Evolutionary conservation across 2,797 vertebrate species (phyloP).

Genomic region (Pyrocephalus nanus): DNA sequence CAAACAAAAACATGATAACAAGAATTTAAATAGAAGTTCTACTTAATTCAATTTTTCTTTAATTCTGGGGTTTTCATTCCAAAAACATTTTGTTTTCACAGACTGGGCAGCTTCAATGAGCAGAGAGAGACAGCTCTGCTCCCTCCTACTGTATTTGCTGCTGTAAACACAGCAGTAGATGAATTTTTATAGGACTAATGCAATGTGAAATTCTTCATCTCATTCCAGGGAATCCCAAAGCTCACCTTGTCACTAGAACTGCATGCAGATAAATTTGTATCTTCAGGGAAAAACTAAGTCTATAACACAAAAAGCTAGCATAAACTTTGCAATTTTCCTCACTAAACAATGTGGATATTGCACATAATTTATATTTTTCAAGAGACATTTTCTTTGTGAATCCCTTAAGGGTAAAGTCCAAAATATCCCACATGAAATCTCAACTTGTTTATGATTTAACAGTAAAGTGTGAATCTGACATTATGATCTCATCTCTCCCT

Average conservation of each 20-base stretch:
- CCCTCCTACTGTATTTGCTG: rapidly evolving
- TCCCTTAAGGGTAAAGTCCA: not conserved
- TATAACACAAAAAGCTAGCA: not conserved
- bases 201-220: not conserved
- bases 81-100: not conserved
- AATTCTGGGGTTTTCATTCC: not conserved
- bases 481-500: not conserved
- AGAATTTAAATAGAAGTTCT: not conserved
- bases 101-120: not conserved
- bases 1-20: not conserved
- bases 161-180: not conserved
- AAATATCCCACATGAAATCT: not conserved
- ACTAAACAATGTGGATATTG: not conserved
- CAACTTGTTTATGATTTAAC: not conserved
- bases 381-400: not conserved
- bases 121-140: not conserved
- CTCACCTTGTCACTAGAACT: not conserved
- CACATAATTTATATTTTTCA: not conserved
- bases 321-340: not conserved
- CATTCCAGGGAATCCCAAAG: not conserved
- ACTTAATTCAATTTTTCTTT: not conserved
- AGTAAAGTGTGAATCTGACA: not conserved
- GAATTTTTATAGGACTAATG: not conserved
- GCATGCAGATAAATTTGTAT: not conserved
- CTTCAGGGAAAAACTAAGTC: not conserved